Evolutionary conservation across 2,797 vertebrate genomes (phyloP).

Genomic region (Todus mexicanus): DNA sequence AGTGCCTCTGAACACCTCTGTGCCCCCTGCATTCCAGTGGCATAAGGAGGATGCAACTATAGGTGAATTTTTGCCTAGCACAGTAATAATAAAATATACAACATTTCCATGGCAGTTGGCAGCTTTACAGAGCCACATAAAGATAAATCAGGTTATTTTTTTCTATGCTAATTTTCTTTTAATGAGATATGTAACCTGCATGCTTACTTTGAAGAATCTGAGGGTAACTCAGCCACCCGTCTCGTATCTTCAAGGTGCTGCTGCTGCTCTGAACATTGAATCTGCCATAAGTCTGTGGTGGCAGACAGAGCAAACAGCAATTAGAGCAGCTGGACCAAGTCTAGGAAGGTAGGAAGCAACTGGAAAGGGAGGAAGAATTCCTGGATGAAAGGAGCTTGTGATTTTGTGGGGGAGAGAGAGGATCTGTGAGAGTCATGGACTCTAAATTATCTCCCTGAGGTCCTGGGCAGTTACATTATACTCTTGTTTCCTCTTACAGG

Average conservation of each 20-base stretch:
- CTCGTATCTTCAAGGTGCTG: background rate
- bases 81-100: background rate
- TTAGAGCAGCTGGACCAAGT: background rate
- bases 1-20: background rate
- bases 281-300: background rate
- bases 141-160: background rate
- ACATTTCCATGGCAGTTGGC: background rate
- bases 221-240: background rate
- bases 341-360: background rate
- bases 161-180: background rate
- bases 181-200: background rate
- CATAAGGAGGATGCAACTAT: background rate
- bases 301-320: background rate
- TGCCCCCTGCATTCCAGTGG: background rate
- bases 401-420: background rate
- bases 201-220: fast-evolving
- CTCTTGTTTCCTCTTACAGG: background rate
- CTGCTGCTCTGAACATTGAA: background rate
- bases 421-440: background rate
- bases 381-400: background rate
- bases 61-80: background rate
- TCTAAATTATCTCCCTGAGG: background rate
- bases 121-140: background rate
- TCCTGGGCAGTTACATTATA: background rate
- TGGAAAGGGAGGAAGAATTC: background rate